Evolutionary conservation across 2,888 invertebrate species (phyloP).

Genomic region (Odontomyia ornata): DNA sequence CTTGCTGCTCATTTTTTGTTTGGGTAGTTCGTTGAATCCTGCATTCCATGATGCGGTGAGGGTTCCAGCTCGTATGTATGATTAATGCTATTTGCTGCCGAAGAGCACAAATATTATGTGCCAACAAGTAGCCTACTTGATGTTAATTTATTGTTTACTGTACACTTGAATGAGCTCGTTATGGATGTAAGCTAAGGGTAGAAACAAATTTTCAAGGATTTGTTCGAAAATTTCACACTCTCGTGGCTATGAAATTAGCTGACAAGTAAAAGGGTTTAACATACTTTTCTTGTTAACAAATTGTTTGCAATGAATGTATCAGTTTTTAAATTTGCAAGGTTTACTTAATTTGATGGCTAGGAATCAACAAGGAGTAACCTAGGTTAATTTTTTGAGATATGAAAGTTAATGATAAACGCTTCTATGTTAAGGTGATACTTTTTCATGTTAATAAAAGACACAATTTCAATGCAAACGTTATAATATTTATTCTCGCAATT

Average conservation of each 20-base stretch:
- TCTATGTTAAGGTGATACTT: no score
- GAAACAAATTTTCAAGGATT: conserved; percentile 19
- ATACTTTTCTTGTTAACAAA: no score
- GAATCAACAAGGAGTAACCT: no score
- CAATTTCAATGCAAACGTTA: no score
- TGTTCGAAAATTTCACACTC: conserved; percentile 3
- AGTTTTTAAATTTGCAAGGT: no score
- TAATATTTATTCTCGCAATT: no score
- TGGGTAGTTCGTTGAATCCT: not conserved
- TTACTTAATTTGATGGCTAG: no score
- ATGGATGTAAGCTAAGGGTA: not conserved
- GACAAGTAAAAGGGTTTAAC: not conserved
- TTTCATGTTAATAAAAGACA: no score
- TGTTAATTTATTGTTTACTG: conserved; percentile 30
- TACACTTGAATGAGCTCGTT: conserved; percentile 18
- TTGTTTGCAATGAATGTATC: no score
- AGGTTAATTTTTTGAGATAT: no score
- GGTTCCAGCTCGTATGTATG: not conserved
- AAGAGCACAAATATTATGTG: conserved; percentile 16
- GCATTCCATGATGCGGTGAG: not conserved
- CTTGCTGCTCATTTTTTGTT: not conserved
- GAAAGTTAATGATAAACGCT: no score
- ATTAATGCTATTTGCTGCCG: conserved; percentile 16
- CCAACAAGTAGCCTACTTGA: conserved; percentile 9
- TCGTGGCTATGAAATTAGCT: not conserved